A percentile compares a stretch with the other conserved stretches of the same genome.
Evolutionary conservation across 2,888 invertebrate genomes (phyloP).

Genomic region (Odontocerum albicorne): DNA sequence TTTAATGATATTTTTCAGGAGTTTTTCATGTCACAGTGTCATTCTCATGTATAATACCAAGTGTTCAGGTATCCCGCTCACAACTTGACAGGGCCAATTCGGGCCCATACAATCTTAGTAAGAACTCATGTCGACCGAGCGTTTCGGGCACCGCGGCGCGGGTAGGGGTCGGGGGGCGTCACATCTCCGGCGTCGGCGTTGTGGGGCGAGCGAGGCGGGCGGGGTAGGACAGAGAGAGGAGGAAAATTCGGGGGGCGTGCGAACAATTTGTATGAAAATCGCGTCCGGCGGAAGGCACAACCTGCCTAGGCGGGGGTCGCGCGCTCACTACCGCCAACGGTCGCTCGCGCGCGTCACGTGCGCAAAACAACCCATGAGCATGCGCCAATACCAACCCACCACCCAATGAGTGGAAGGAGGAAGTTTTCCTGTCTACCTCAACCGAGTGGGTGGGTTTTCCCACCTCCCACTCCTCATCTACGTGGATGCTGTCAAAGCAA

Average conservation of each 20-base stretch:
- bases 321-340: conserved; percentile 32
- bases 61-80: conserved; percentile 12
- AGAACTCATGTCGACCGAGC: conserved; percentile 14
- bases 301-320: conserved; percentile 34
- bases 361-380: conserved; percentile 15
- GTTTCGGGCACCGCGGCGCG: conserved; percentile 7
- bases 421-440: conserved; percentile 1
- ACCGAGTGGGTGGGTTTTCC: conserved; percentile 2
- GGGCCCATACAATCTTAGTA: conserved; percentile 12
- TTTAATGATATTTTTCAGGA: too few relatives aligned
- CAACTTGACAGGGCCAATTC: conserved; percentile 1
- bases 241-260: conserved; percentile 15
- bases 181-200: conserved; percentile 16
- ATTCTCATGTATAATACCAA: too few relatives aligned
- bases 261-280: conserved; percentile 9
- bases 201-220: conserved; percentile 17
- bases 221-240: conserved; percentile 9
- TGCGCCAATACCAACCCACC: conserved; percentile 15
- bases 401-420: conserved; percentile 1
- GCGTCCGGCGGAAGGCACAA: conserved; percentile 28
- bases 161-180: conserved; percentile 21
- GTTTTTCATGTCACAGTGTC: too few relatives aligned
- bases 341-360: conserved; percentile 27
- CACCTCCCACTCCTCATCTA: not conserved
- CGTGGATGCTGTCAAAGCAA: conserved; percentile 18